Percentiles rank a stretch among this genome's conserved stretches.
Evolutionary conservation across 2,797 vertebrate genomes (phyloP).

Genomic region (Platyrinchus mystaceus): DNA sequence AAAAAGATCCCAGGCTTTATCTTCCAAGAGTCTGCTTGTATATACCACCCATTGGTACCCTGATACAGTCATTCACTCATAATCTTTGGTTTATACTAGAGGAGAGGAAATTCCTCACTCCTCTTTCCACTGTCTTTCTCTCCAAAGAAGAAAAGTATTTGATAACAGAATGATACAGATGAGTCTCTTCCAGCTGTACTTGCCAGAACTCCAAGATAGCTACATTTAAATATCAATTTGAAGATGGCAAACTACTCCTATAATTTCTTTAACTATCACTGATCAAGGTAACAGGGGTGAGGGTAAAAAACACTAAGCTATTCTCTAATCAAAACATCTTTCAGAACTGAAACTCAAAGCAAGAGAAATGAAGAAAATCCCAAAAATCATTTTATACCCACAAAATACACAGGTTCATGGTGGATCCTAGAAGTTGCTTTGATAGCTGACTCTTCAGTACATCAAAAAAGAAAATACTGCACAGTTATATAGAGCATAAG

Average conservation of each 20-base stretch:
- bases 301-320: not conserved
- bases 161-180: not conserved
- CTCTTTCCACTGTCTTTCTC: not conserved
- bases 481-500: not conserved
- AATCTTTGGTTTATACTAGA: not conserved
- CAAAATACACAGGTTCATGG: not conserved
- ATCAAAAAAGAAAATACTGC: not conserved
- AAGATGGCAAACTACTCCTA: not conserved
- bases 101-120: not conserved
- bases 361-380: not conserved
- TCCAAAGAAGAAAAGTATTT: not conserved
- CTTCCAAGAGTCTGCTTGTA: not conserved
- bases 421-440: not conserved
- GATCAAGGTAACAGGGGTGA: not conserved
- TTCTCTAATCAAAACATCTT: not conserved
- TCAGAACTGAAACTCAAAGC: not conserved
- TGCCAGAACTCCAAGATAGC: not conserved
- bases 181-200: not conserved
- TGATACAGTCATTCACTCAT: accelerated
- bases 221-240: not conserved
- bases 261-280: not conserved
- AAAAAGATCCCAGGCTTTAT: not conserved
- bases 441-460: not conserved
- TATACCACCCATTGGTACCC: not conserved
- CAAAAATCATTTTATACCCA: not conserved